Evolutionary conservation across 2,797 vertebrate species (phyloP), one percentile per base, ranked within the genome.

Genomic region (Melanotaenia boesemani): DNA sequence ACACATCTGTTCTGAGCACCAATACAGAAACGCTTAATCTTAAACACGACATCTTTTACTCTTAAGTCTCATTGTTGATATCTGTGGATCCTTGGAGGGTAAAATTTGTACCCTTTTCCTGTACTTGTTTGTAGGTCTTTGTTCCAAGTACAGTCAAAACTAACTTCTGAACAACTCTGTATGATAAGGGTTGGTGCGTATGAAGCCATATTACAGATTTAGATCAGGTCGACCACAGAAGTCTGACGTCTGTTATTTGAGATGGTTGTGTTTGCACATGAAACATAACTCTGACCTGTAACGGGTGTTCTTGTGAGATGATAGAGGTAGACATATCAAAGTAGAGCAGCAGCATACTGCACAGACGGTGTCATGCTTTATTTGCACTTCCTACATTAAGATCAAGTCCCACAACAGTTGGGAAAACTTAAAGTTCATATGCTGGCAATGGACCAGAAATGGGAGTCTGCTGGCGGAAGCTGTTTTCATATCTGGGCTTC

Each of bases 131-230:
- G 48, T 28, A 32, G 18, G 63, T 22, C 55, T 57, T 73, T 74
- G 65, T 76, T 70, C 20, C 46, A 60, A 41, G 7, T 67, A 65
- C 63, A 81, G 82, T 86, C 86, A 74, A 70, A 85, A 83, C 36
- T 1, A 55, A 10, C 59, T 69, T 48, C 28, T 41, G 4, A 80
- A 67, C 67, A 60, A 55, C 24, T 52, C 11, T n/a, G 36, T 41
- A 20, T 71, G 73, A 86, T 79, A 11, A 72, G 66, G 63, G 68
- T 61, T 77, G 77, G 72, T 80, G 12, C 76, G 63, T 30, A 28
- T 67, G 61, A 77, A 67, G 44, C 34, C 39, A 36, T 56, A 11
- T 41, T 20, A 34, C 20, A 65, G 79, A 74, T 80, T 76, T 30
- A 24, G 37, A 86, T 90, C 62, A 73, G 52, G 73, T 84, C 50